Evolutionary conservation across 2,113 vertebrate species (phyloP), one percentile per base, ranked within the genome.

Genomic region (Anhinga rufa): DNA sequence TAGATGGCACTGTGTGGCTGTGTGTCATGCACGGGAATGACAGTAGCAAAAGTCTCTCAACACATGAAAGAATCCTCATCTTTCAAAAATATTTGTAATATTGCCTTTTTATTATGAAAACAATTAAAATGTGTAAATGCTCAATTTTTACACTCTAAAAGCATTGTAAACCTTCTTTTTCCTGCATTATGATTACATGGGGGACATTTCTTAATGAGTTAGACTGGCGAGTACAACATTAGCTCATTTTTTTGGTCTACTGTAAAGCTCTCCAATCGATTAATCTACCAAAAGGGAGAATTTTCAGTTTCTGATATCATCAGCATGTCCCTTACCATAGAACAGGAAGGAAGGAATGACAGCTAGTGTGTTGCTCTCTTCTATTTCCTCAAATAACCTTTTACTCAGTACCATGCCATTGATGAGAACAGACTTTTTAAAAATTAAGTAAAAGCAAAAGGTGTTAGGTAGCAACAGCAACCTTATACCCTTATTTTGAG

Each of bases 1-100:
- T 94, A 98, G 97, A 92, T 96, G 97, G 96, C 97, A 95, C 62
- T 97, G 86, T 90, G 40, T 79, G 94, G 82, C 94, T 79, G 92
- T 6, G 17, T 49, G 79, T 72, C 61, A 9, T 4, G 10, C 51
- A 5, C 10, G 8, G 16, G 20, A 68, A 2, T 1, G 66, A 19
- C 71, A 18, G 71, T 4, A 82, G 64, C 34, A 1, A 22, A 51
- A 38, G 69, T 42, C 71, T 72, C 54, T 28, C 38, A 12, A 5
- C 62, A 6, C 31, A 18, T 42, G 60, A 69, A 82, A 81, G 58
- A 89, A 60, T 88, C 71, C 64, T 88, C 69, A 20, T 69, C 75
- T 88, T 96, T 92, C 89, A 90, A 89, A 97, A 97, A 92, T 87
- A 91, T 91, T 95, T 97, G 48, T 68, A 93, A 79, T 74, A 82